Conservation (phyloP, 2,888 invertebrate species). For the Antitype chi region DNA sequence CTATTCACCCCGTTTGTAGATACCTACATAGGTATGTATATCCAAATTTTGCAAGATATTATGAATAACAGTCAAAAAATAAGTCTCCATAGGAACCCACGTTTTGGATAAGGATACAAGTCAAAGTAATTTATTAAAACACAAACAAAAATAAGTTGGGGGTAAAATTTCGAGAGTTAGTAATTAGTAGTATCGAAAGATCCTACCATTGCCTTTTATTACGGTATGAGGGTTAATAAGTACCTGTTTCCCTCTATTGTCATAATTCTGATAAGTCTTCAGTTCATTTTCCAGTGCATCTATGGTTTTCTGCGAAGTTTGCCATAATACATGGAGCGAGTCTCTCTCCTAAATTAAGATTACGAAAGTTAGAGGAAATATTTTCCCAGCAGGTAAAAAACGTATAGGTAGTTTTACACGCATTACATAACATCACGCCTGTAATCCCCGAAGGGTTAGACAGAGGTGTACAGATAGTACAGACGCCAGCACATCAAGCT, state of each 20-base stretch:
- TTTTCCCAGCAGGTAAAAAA: not conserved
- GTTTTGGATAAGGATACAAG: not conserved
- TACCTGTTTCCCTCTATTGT: slow-evolving; percentile 77
- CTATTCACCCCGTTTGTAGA: no score
- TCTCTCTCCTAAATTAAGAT: slow-evolving; percentile 90
- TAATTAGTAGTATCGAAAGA: not conserved
- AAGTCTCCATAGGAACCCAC: not conserved
- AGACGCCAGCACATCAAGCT: no score
- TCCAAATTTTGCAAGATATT: not conserved
- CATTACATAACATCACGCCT: not conserved
- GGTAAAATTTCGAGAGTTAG: not conserved
- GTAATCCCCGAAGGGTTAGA: not conserved
- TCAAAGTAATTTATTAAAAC: not conserved
- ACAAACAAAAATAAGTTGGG: not conserved
- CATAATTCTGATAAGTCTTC: slow-evolving; percentile 87
- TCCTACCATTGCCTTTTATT: not conserved
- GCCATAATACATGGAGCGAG: slow-evolving; percentile 92
- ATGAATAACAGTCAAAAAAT: no score
- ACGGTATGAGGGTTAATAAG: not conserved
- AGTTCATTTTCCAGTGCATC: slow-evolving; percentile 93
- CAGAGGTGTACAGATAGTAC: not conserved
- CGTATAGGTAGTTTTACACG: not conserved
- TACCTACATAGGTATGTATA: no score
- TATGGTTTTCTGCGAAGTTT: slow-evolving; percentile 92
- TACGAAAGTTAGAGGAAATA: not conserved